Percentiles rank a stretch among this genome's conserved stretches.
Conservation (phyloP, 2,888 invertebrate species). For the Ormia ochracea region DNA sequence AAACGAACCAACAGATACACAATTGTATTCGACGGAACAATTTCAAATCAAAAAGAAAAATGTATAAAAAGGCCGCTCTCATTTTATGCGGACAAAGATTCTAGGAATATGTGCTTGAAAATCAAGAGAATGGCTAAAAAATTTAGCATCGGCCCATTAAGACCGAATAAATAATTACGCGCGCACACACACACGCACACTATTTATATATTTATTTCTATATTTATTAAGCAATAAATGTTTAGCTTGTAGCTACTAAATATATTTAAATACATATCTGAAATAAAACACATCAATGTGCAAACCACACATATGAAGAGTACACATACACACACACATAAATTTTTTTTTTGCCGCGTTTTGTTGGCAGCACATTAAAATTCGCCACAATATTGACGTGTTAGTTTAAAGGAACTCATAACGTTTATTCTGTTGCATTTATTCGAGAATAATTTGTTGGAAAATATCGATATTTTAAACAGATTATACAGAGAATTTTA, state of each 20-base stretch:
- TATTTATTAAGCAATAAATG: not conserved
- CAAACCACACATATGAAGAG: not conserved
- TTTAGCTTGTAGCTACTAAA: conserved; percentile 1
- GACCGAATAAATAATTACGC: not conserved
- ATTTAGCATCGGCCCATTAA: not conserved
- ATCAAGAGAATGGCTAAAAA: conserved; percentile 8
- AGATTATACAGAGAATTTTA: no score
- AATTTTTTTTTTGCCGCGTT: no score
- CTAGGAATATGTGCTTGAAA: not conserved
- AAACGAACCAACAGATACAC: conserved; percentile 21
- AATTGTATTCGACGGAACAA: conserved; percentile 4
- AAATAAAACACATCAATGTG: not conserved
- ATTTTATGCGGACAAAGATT: conserved; percentile 9
- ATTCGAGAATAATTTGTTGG: no score
- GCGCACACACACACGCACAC: no score
- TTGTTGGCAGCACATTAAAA: not conserved
- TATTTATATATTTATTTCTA: not conserved
- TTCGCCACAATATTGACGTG: no score
- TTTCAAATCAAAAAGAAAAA: not conserved
- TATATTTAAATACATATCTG: conserved; percentile 8
- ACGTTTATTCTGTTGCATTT: no score
- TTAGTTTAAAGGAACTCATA: no score
- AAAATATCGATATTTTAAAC: no score
- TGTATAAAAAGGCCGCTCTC: not conserved
- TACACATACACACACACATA: no score